Conservation (phyloP, 2,888 invertebrate genomes). For the Strigamia maritima region DNA sequence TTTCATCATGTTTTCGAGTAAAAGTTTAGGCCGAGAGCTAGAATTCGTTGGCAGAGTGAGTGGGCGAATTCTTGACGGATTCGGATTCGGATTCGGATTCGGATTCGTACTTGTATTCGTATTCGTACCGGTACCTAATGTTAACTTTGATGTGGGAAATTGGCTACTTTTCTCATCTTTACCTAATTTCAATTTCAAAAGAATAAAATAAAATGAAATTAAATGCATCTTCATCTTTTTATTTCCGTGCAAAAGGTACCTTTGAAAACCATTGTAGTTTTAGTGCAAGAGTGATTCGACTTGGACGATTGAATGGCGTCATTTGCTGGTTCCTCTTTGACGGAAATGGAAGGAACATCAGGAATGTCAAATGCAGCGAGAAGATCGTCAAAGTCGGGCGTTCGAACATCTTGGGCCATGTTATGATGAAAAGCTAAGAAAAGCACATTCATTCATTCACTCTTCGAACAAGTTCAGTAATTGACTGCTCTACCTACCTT, state of each 20-base stretch:
- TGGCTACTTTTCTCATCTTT: conserved; percentile 21
- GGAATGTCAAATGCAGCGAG: conserved; percentile 40
- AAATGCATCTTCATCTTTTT: background rate
- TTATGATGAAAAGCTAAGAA: background rate
- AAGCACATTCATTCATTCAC: background rate
- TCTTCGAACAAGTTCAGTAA: too few species aligned
- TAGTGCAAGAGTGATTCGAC: background rate
- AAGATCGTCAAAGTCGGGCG: conserved; percentile 41
- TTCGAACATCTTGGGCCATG: conserved; percentile 39
- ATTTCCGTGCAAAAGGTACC: too few species aligned
- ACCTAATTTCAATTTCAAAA: background rate
- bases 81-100: too few species aligned
- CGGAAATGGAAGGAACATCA: conserved; percentile 37
- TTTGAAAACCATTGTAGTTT: background rate
- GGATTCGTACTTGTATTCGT: too few species aligned
- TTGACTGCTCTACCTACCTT: background rate
- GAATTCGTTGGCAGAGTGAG: background rate
- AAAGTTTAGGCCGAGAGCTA: background rate
- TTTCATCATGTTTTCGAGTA: background rate
- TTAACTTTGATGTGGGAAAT: conserved; percentile 35
- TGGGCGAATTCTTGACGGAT: background rate
- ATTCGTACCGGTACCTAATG: too few species aligned
- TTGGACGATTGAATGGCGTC: background rate
- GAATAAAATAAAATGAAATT: background rate
- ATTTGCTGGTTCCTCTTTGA: conserved; percentile 8